These are phyloP conservation scores for Ciconia boyciana DNA, from an alignment of 2,113 vertebrate genomes.

Conservation along the genomic window DNA sequence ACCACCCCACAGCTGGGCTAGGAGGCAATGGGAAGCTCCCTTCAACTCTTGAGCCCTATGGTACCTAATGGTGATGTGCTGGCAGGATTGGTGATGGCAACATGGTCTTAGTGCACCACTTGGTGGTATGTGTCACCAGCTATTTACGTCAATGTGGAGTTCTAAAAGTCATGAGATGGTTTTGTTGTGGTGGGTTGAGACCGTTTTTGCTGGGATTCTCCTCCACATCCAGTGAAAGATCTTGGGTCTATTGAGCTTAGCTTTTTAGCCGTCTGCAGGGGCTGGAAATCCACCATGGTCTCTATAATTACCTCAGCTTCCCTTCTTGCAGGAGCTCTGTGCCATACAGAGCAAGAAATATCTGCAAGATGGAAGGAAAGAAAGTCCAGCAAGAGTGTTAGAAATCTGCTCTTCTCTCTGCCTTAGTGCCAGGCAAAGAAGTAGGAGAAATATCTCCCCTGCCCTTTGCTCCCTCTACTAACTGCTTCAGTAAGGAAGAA, in stretches of 20 bases:
- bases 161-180: background rate
- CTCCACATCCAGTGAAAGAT: background rate
- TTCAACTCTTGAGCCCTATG: background rate
- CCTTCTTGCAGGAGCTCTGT: background rate
- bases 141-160: background rate
- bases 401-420: background rate
- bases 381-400: background rate
- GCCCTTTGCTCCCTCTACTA: background rate
- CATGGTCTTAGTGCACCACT: rapidly evolving
- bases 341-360: background rate
- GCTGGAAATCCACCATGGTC: background rate
- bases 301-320: background rate
- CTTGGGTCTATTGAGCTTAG: background rate
- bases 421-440: background rate
- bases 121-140: background rate
- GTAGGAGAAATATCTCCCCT: background rate
- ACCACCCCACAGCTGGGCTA: background rate
- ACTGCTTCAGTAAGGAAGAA: background rate
- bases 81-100: background rate
- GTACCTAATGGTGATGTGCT: background rate
- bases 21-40: background rate
- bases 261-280: background rate
- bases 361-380: background rate
- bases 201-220: background rate
- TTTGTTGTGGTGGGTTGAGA: background rate